These are phyloP conservation scores for Pomacea maculata DNA, from an alignment of 1,140 invertebrate genomes.

Conservation along the genomic window DNA sequence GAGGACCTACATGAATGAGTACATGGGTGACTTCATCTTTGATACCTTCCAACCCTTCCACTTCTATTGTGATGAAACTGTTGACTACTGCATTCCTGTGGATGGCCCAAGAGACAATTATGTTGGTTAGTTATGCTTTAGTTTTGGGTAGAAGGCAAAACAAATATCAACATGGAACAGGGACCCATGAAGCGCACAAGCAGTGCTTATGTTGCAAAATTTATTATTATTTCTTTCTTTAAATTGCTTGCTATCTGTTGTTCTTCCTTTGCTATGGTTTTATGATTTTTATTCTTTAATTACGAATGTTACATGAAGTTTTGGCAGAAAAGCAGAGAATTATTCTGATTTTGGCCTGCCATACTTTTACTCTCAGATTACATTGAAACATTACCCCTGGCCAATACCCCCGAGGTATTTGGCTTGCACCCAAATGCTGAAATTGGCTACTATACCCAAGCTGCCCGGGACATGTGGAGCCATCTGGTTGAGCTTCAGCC, in stretches of 20 bases:
- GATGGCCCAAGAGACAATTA: conserved; percentile 72
- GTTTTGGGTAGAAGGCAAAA: too few relatives aligned
- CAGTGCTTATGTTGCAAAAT: not conserved
- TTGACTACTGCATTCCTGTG: conserved; percentile 82
- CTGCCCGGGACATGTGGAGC: conserved; percentile 83
- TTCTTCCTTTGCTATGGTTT: not conserved
- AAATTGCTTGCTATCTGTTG: not conserved
- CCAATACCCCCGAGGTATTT: conserved; percentile 66
- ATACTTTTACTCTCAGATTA: conserved; percentile 52
- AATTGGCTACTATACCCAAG: conserved; percentile 77
- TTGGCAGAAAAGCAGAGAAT: not conserved
- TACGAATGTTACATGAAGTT: not conserved
- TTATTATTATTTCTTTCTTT: not conserved
- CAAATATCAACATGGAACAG: too few relatives aligned
- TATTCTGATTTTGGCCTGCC: not conserved
- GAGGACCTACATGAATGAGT: conserved; percentile 89
- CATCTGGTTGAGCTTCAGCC: conserved; percentile 87
- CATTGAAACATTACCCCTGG: conserved; percentile 62
- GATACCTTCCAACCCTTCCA: conserved; percentile 89
- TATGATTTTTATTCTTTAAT: conserved; percentile 1
- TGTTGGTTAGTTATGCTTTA: conserved; percentile 47
- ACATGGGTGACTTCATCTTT: conserved; percentile 92
- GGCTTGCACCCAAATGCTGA: conserved; percentile 67
- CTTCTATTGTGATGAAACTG: conserved; percentile 80
- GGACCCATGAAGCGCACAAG: not conserved